Base-by-base conservation (phyloP, 2,888 invertebrate genomes). In the Archips xylosteana region DNA sequence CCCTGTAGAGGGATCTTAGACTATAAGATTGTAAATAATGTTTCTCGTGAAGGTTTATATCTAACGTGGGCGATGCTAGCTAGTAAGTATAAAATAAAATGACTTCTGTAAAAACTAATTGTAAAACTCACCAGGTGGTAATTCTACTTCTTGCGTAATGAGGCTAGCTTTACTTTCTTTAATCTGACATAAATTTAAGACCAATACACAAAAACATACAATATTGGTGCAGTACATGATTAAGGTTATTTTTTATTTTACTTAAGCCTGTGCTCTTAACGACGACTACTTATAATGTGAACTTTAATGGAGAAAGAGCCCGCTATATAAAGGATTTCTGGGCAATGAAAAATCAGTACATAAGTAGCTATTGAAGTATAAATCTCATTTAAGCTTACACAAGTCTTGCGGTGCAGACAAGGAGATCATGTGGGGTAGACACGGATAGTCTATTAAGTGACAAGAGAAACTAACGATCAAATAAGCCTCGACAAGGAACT, bases 81-180 rank as follows among this genome's bases (percentile, higher is more conserved):
- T 23, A 23, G 1, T 23, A 23, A 23, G 23, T 23, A 23, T 23
- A 23, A 23, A 23, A 23, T 23, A 23, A 47, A 45, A 49, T 36
- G 45, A 42, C 36, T 42, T 23, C 2, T 9, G 60, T 34, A 61
- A 70, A 23, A 47, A 61, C 47, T 42, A 32, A 47, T n/a, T 45
- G 9, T 34, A 45, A 36, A 54, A 45, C 75, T 78, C 85, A 92
- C 93, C 92, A 82, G 91, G 88, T 42, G 87, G 85, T 63, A 91
- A 75, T 75, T 89, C 86, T 36, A 93, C 81, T 83, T 92, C 92
- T 75, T 92, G 87, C 13, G 88, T 86, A 62, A 77, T 82, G 2
- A 87, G 45, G 59, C 45, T 74, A 5, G 74, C 88, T 65, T 79
- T 76, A 70, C 85, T 88, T 32, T 87, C 81, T 74, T 85, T 83